Conservation (phyloP, 2,888 invertebrate species). For the Dasypolia templi region DNA sequence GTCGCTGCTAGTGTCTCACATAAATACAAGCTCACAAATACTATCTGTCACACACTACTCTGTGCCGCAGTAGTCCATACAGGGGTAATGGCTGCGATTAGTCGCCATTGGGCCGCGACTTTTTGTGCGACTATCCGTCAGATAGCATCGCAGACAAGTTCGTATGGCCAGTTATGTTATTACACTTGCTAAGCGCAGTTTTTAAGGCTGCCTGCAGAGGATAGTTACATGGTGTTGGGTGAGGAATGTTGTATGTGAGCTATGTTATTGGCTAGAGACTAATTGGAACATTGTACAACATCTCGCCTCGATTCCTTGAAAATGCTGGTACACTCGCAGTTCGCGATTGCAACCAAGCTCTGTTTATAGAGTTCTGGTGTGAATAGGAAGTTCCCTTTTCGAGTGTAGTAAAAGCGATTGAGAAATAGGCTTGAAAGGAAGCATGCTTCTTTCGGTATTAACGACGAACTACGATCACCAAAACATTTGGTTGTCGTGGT, state of each 20-base stretch:
- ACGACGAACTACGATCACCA: background rate
- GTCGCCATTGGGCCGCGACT: conserved; percentile 67
- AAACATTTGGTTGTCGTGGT: background rate
- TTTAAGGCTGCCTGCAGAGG: conserved; percentile 36
- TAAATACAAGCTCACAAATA: background rate
- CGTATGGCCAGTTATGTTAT: conserved; percentile 62
- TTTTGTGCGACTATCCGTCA: conserved; percentile 68
- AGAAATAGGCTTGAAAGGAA: background rate
- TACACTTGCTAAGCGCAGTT: conserved; percentile 67
- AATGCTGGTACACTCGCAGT: background rate
- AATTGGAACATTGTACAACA: conserved; percentile 35
- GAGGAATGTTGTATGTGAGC: conserved; percentile 25
- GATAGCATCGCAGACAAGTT: conserved; percentile 67
- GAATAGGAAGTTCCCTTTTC: background rate
- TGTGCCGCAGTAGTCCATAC: conserved; percentile 62
- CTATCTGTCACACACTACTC: conserved; percentile 39
- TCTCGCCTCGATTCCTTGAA: background rate
- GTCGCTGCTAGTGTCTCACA: background rate
- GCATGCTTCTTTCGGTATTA: background rate
- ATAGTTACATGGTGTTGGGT: conserved; percentile 43
- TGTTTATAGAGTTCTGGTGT: background rate
- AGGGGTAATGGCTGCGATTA: conserved; percentile 74
- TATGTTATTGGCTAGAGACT: conserved; percentile 34
- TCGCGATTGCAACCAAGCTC: background rate
- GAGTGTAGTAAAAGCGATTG: background rate